Evolutionary conservation across 2,888 invertebrate species (phyloP).

Genomic region (Trachelus iudaicus): DNA sequence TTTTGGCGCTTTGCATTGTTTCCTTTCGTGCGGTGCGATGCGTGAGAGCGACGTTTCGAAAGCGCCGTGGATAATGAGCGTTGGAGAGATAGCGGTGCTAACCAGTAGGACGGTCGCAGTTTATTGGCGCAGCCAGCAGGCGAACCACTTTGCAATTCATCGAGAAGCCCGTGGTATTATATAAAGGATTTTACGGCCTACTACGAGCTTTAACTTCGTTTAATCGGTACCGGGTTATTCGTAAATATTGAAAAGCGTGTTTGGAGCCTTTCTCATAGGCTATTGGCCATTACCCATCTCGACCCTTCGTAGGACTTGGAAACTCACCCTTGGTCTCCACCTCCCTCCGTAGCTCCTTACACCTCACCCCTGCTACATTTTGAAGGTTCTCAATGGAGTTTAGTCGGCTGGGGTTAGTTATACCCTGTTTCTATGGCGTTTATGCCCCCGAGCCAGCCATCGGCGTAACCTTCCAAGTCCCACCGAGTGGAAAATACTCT

Average conservation of each 20-base stretch:
- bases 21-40: background rate
- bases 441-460: background rate
- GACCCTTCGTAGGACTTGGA: conserved; percentile 7
- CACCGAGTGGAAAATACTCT: background rate
- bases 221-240: conserved; percentile 49
- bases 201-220: conserved; percentile 30
- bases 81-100: background rate
- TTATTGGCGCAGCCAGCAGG: conserved; percentile 15
- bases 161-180: conserved; percentile 17
- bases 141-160: conserved; percentile 27
- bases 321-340: conserved; percentile 6
- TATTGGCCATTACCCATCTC: conserved; percentile 4
- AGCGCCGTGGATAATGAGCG: background rate
- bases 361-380: conserved; percentile 23
- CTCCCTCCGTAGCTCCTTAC: conserved; percentile 5
- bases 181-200: conserved; percentile 19
- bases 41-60: background rate
- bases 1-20: background rate
- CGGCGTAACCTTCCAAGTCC: background rate
- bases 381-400: conserved; percentile 48
- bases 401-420: conserved; percentile 11
- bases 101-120: conserved; percentile 10
- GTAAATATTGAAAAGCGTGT: conserved; percentile 51
- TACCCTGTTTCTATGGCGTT: background rate
- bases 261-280: conserved; percentile 26